Evolutionary conservation across 1,140 invertebrate species (phyloP), one percentile per base, ranked within the genome.

Genomic region (Lordiphosa collinella): DNA sequence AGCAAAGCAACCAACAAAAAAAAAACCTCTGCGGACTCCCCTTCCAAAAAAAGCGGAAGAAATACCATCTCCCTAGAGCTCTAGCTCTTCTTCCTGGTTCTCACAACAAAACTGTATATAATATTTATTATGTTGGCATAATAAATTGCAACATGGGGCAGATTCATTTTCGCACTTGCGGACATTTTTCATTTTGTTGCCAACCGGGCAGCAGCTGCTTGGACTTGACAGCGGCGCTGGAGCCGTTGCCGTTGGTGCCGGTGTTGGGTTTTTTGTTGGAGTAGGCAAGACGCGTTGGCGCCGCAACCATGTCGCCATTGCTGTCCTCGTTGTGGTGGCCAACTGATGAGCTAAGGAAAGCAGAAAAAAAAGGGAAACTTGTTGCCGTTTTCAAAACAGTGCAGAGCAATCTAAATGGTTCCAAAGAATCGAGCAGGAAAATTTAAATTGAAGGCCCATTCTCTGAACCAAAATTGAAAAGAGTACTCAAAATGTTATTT

Each of bases 91-190:
- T 57, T 66, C 44, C 65, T 66, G 65, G 57, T 56, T 63, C 76
- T 72, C 52, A 61, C 66, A 60, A 25, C 22, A 25, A 25, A 84
- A 84, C 76, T 84, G 71, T 82, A 82, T 82, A 82, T 82, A 82
- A 82, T 82, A 82, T 82, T 82, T 84, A 82, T 82, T 82, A 82
- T 82, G 76, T 82, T 82, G 78, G 76, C 76, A 82, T 82, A 82
- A 82, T 82, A 82, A 82, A 82, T 82, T 82, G 76, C 76, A 82
- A 82, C 76, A 82, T 82, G 76, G 74, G 78, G 76, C 76, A 82
- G 76, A 82, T 82, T 82, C 76, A 82, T 84, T 82, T 82, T 84
- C 78, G 78, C 78, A 82, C 76, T 82, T 76, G 76, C 71, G 76
- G 72, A 76, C 71, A 82, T 82, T 82, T 80, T 82, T 82, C 76